Conservation (phyloP, 30 jellyfish, hydroid and myxozoan genomes). For the Chironex yamaguchii region DNA sequence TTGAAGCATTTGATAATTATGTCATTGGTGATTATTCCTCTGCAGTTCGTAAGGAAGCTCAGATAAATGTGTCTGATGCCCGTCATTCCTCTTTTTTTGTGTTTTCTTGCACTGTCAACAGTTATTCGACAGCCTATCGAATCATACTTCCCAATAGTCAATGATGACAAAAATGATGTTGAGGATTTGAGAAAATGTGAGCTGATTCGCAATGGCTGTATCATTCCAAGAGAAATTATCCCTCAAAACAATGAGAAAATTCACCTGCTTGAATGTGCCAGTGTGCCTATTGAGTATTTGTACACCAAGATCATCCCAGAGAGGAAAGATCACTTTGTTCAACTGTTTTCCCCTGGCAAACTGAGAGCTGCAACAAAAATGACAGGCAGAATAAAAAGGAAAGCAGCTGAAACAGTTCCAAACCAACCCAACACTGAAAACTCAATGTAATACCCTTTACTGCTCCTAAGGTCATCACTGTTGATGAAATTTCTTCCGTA, state of each 20-base stretch:
- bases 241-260: background rate
- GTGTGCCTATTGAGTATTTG: slow-evolving; percentile 26
- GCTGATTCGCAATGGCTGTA: slow-evolving; percentile 1
- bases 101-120: slow-evolving; percentile 44
- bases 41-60: slow-evolving; percentile 14
- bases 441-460: background rate
- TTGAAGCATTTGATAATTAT: background rate
- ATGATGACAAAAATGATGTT: background rate
- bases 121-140: slow-evolving; percentile 38
- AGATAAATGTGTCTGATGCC: background rate
- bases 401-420: background rate
- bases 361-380: background rate
- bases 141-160: slow-evolving; percentile 29
- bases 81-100: slow-evolving; percentile 26
- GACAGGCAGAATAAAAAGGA: background rate
- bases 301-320: background rate
- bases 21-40: background rate
- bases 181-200: slow-evolving; percentile 1
- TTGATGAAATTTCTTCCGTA: no score
- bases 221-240: background rate
- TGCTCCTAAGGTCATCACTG: background rate
- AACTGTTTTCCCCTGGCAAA: background rate
- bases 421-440: background rate
- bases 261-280: slow-evolving; percentile 48
- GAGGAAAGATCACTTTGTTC: slow-evolving; percentile 50